Percentiles rank a stretch among this genome's conserved stretches.
phyloP scores from a whole-genome alignment of 1,140 invertebrate species.

The Drosophila novamexicana region DNA sequence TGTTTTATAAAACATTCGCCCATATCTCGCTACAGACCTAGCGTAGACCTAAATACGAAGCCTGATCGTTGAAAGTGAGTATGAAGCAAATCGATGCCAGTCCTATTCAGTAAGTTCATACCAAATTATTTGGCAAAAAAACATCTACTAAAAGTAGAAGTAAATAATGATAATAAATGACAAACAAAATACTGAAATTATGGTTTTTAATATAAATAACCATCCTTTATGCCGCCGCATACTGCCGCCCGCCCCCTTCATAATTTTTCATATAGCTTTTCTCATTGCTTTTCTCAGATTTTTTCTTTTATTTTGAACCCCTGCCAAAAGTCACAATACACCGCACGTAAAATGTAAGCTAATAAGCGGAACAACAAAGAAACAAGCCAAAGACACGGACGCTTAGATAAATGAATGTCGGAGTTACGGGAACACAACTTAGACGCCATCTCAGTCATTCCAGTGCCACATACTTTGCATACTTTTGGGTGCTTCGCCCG shows the following conservation, averaged over 20 bases:
- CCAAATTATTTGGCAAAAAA: neutral
- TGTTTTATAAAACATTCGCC: too few species aligned
- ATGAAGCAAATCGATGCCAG: neutral
- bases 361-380: slow-evolving; percentile 68
- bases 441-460: slow-evolving; percentile 17
- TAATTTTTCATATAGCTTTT: slow-evolving; percentile 24
- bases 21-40: too few species aligned
- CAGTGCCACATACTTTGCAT: slow-evolving; percentile 70
- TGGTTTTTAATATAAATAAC: slow-evolving; percentile 70
- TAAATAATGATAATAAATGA: slow-evolving; percentile 76
- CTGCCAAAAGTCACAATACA: slow-evolving; percentile 26
- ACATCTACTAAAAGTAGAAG: slow-evolving; percentile 21
- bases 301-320: slow-evolving; percentile 20
- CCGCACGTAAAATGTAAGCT: slow-evolving; percentile 70
- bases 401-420: slow-evolving; percentile 76
- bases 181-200: slow-evolving; percentile 68
- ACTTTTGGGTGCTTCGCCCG: slow-evolving; percentile 47
- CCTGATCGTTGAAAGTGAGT: too few species aligned
- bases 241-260: neutral
- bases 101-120: slow-evolving; percentile 1
- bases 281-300: slow-evolving; percentile 23
- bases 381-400: slow-evolving; percentile 65
- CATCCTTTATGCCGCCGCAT: slow-evolving; percentile 61
- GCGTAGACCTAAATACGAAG: too few species aligned
- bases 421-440: slow-evolving; percentile 45